Evolutionary conservation across 2,888 invertebrate genomes (phyloP), one percentile per base, ranked within the genome.

Genomic region (Schizaphis graminum): DNA sequence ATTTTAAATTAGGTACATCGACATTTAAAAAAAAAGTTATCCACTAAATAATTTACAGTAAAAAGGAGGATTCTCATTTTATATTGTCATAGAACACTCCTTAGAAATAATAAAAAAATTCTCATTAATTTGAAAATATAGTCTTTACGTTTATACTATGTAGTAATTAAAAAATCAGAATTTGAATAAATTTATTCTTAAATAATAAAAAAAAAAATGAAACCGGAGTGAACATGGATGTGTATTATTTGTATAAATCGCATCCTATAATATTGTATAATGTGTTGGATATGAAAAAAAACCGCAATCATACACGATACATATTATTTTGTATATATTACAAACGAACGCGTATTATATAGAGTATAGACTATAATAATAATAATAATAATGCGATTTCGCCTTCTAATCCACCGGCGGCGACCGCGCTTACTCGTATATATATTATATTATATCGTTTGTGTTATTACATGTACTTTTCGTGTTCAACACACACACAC

Each of bases 301-400:
- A 35, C 77, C 21, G 1, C 35, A 77, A 77, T 67, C 67, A 67
- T 67, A 21, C 77, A 21, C 35, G 77, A 41, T 35, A 35, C 77
- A 35, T 24, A 77, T 77, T 35, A 77, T 77, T 77, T 77, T 8
- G 77, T 35, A 77, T 77, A 77, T 77, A 77, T 77, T 41, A 77
- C 77, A 77, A 77, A 77, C n/a, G 77, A 77, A 41, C 77, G 67
- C 35, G 21, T 16, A 67, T n/a, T 67, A 67, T 67, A n/a, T 67
- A 67, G 67, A 67, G 21, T 77, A 77, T 28, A 67, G 67, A 67
- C 35, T 77, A 77, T 28, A 49, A 44, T 49, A 53, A 53, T 49
- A 87, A 49, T 49, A 87, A 87, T 89, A 89, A 89, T 44, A 89
- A 89, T 61, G 61, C 24, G 89, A 89, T 89, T 89, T 89, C 11